phyloP scores from a whole-genome alignment of 2,797 vertebrate genomes.

The Phoebastria nigripes region DNA sequence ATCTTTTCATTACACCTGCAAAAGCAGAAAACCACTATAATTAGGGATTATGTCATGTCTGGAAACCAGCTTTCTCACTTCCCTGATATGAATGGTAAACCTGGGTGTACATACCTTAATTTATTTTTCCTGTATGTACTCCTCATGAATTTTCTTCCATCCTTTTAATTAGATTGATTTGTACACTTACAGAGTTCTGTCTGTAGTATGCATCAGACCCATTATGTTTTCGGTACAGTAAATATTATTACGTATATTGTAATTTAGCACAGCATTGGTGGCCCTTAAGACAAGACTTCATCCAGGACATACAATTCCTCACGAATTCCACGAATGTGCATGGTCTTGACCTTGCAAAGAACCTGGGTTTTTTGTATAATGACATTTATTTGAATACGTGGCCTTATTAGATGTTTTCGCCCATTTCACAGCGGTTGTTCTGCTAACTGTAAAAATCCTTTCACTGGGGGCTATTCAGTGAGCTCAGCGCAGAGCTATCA shows the following conservation, averaged over 20 bases:
- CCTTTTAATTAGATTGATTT: not conserved
- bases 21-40: conserved; percentile 34
- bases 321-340: not conserved
- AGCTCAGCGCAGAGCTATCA: not conserved
- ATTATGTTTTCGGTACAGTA: not conserved
- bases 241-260: not conserved
- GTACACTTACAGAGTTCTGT: not conserved
- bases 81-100: not conserved
- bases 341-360: not conserved
- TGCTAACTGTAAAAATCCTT: not conserved
- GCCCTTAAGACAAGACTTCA: not conserved
- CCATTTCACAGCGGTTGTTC: not conserved
- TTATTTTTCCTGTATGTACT: not conserved
- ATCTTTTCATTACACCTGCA: conserved; percentile 51
- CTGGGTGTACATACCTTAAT: not conserved
- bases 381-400: not conserved
- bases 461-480: not conserved
- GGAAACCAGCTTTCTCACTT: not conserved
- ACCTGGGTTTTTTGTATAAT: not conserved
- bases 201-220: not conserved
- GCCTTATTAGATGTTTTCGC: not conserved
- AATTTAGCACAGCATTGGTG: not conserved
- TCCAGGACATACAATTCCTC: not conserved
- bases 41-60: conserved; percentile 13
- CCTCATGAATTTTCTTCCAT: not conserved